These are phyloP conservation scores for Temnothorax ravouxi DNA, from an alignment of 2,888 invertebrate genomes.

Conservation along the genomic window DNA sequence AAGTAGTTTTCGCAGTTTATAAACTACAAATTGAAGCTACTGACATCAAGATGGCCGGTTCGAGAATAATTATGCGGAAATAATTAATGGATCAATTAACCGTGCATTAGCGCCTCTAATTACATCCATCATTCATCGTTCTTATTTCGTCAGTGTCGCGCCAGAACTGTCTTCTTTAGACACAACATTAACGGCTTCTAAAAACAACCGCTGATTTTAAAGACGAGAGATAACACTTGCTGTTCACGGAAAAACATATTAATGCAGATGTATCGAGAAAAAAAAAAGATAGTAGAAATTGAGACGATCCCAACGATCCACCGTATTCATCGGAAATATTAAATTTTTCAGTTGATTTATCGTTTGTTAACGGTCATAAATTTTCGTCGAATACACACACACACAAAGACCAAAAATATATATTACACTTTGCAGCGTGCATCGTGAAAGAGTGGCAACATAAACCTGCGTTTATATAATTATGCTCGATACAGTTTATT, in stretches of 20 bases:
- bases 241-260: neutral
- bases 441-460: conserved; percentile 10
- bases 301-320: neutral
- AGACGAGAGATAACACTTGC: too few species aligned
- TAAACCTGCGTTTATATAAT: conserved; percentile 22
- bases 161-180: neutral
- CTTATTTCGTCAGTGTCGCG: neutral
- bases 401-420: neutral
- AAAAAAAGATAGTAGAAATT: neutral
- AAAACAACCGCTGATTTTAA: neutral
- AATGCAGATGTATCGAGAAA: neutral
- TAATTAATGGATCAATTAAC: conserved; percentile 74
- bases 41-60: conserved; percentile 45
- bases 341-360: conserved; percentile 1
- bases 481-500: conserved; percentile 42
- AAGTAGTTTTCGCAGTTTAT: conserved; percentile 26
- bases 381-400: neutral
- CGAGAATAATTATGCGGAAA: conserved; percentile 72
- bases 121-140: conserved; percentile 51
- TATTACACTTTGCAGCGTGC: neutral
- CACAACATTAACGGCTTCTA: neutral
- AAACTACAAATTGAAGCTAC: conserved; percentile 49
- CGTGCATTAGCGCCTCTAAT: conserved; percentile 71
- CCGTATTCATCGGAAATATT: neutral
- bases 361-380: conserved; percentile 17